Conservation (phyloP, 1,140 invertebrate species). For the Drosophila suzukii region DNA sequence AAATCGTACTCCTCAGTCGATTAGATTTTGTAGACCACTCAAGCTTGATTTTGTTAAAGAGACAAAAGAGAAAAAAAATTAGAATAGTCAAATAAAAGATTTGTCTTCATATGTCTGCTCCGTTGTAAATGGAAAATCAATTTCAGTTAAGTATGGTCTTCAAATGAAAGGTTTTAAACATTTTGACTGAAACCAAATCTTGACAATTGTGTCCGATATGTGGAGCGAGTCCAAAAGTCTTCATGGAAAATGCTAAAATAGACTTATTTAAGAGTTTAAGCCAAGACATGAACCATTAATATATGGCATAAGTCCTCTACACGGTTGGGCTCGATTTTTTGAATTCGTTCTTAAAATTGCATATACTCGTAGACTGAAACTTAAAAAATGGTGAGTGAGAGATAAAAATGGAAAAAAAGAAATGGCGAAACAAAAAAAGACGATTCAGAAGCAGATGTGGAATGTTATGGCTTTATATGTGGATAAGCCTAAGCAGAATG, state of each 20-base stretch:
- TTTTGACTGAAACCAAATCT: conserved; percentile 1
- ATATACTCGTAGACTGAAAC: conserved; percentile 25
- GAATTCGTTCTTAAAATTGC: conserved; percentile 12
- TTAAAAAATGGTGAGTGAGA: conserved; percentile 25
- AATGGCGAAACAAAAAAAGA: conserved; percentile 9
- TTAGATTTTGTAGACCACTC: not conserved
- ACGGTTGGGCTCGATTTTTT: not conserved
- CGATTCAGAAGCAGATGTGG: too few species aligned
- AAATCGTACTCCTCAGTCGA: too few species aligned
- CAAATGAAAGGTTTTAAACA: conserved; percentile 33
- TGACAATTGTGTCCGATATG: too few species aligned
- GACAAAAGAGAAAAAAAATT: conserved; percentile 16
- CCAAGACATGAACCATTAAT: not conserved
- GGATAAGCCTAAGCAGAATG: too few species aligned
- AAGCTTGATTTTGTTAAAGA: conserved; percentile 21
- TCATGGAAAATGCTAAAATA: not conserved
- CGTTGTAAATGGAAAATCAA: conserved; percentile 29
- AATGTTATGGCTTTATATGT: too few species aligned
- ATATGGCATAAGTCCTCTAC: conserved; percentile 11
- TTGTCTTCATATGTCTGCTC: conserved; percentile 22
- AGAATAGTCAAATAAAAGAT: conserved; percentile 12
- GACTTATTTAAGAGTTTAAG: not conserved
- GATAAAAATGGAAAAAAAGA: conserved; percentile 25
- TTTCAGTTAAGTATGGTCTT: conserved; percentile 30
- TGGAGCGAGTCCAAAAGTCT: too few species aligned